Percentiles rank a stretch among this genome's conserved stretches.
Conservation (phyloP, 2,888 invertebrate genomes). For the Drosophila heteroneura region DNA sequence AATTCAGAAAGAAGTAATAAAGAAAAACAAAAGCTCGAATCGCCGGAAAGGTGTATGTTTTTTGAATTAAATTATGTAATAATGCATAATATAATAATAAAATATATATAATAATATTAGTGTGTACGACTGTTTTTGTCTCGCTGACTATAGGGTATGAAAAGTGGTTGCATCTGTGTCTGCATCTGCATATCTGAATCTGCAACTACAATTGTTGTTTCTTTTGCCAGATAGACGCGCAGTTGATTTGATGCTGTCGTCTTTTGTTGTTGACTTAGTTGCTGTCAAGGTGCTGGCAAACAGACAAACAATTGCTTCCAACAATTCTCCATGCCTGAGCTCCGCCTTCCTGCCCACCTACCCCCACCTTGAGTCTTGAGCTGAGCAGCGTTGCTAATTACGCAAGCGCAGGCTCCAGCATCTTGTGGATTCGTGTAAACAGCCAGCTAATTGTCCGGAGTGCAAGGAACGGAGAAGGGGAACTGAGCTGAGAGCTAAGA, state of each 20-base stretch:
- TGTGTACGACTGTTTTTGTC: too few relatives aligned
- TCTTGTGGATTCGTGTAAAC: conserved; percentile 64
- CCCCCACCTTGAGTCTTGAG: conserved; percentile 4
- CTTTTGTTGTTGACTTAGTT: conserved; percentile 57
- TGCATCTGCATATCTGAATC: conserved; percentile 12
- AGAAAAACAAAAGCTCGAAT: not conserved
- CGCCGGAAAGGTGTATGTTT: not conserved
- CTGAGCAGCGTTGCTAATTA: conserved; percentile 66
- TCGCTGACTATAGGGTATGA: conserved; percentile 16
- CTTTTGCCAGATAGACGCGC: conserved; percentile 24
- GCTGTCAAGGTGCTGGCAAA: conserved; percentile 55
- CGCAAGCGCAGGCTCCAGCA: conserved; percentile 62
- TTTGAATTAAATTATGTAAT: not conserved
- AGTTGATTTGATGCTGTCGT: conserved; percentile 47
- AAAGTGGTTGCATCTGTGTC: conserved; percentile 3
- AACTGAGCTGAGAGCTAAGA: not conserved
- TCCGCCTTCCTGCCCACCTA: not conserved
- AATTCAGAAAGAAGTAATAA: not conserved
- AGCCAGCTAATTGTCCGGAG: conserved; percentile 71
- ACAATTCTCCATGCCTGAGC: conserved; percentile 16
- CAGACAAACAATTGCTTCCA: conserved; percentile 49
- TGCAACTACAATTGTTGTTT: conserved; percentile 3
- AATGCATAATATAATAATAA: not conserved
- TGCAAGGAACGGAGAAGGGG: not conserved
- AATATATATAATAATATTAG: not conserved